Evolutionary conservation across 1,140 invertebrate species (phyloP), one percentile per base, ranked within the genome.

Genomic region (Drosophila orena): DNA sequence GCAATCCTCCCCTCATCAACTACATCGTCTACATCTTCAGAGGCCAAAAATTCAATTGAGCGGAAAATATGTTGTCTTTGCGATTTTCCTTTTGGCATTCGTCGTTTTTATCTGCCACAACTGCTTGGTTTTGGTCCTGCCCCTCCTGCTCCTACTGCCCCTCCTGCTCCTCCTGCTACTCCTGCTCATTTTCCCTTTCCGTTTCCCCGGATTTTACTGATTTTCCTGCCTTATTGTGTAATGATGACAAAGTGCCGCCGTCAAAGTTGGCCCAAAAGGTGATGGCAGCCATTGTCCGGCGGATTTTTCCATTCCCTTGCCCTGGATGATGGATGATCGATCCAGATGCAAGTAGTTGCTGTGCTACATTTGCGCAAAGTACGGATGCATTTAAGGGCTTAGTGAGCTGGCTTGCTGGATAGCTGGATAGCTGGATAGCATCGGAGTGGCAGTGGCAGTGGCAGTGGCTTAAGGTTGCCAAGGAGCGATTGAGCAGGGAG

Each of bases 1-100:
- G 14, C 27, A 50, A 50, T 24, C 60, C 46, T 60, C 61, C 61
- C 57, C 30, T 61, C 56, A 37, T 66, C 61, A 43, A 53, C 64
- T 71, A 47, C 53, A 58, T 17, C 17, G 34, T 58, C 55, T 34
- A 42, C 68, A 49, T 59, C 44, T 37, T 52, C 79, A 74, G 80
- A 86, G 81, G 78, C 81, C 83, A 86, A 77, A 86, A 86, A 86
- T 86, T 86, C 81, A 86, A 86, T 86, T 86, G 81, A 86, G 83
- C 83, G 81, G 78, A 86, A 86, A 86, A 88, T 86, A 86, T 85
- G 81, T 86, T 86, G 81, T 86, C 83, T 86, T 86, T 86, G 81
- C 81, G 81, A 86, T 86, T 86, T 88, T 86, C 74, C 83, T 66
- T 75, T 50, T 75, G 56, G 58, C 46, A 59, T 75, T 64, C 27